phyloP scores from a whole-genome alignment of 1,140 invertebrate species.

The Sycophila sp. region DNA sequence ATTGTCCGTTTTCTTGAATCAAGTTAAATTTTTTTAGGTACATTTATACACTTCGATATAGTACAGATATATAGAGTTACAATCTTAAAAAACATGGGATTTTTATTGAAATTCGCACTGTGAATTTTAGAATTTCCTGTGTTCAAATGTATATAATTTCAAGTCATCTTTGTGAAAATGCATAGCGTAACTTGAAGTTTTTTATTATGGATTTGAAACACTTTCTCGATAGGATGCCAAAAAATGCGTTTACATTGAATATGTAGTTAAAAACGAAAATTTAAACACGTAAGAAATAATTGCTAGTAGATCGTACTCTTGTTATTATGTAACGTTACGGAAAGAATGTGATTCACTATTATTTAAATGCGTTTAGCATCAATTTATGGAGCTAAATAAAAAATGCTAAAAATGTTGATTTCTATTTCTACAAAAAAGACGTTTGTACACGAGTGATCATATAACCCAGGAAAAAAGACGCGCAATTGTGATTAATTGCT shows the following conservation, averaged over 20 bases:
- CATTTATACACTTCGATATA: neutral
- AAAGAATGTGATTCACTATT: conserved; percentile 21
- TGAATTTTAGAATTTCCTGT: conserved; percentile 17
- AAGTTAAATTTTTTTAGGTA: neutral
- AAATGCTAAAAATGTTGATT: conserved; percentile 5
- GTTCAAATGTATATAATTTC: conserved; percentile 34
- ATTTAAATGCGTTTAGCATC: neutral
- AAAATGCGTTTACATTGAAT: conserved; percentile 14
- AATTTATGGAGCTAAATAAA: neutral
- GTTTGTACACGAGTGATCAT: neutral
- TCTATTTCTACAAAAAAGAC: neutral
- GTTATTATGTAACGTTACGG: conserved; percentile 9
- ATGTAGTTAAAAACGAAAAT: neutral
- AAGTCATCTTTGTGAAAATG: conserved; percentile 14
- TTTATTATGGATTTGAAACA: conserved; percentile 1
- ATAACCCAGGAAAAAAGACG: neutral
- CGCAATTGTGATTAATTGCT: too few relatives aligned
- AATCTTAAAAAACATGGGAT: conserved; percentile 29
- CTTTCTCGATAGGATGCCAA: conserved; percentile 11
- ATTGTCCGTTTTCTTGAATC: too few relatives aligned
- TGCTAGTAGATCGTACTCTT: conserved; percentile 15
- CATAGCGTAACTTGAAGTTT: conserved; percentile 11
- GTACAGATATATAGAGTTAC: conserved; percentile 20
- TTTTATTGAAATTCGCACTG: conserved; percentile 11
- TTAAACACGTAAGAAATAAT: neutral